Evolutionary conservation across 2,113 vertebrate species (phyloP).

Genomic region (Esox niger): DNA sequence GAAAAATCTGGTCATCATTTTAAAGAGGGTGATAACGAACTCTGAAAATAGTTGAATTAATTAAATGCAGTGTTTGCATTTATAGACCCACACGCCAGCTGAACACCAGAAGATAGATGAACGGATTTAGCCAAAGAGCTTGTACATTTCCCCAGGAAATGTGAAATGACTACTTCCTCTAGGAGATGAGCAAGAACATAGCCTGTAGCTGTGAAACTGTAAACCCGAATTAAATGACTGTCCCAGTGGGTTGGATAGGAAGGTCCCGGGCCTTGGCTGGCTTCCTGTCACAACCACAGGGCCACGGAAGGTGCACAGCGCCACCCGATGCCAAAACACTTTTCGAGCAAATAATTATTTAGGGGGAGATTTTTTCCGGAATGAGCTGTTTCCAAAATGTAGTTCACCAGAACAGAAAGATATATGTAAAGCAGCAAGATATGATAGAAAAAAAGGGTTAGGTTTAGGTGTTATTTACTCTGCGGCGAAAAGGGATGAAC

Average conservation of each 20-base stretch:
- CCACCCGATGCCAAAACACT: not conserved
- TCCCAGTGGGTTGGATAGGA: slow-evolving; percentile 2
- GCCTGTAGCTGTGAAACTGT: slow-evolving; percentile 14
- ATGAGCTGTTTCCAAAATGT: too few relatives aligned
- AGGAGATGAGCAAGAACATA: slow-evolving; percentile 29
- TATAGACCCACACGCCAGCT: too few relatives aligned
- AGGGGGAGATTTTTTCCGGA: too few relatives aligned
- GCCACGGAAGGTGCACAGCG: not conserved
- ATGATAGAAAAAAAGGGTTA: too few relatives aligned
- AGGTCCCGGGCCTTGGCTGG: not conserved
- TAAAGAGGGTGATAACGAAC: too few relatives aligned
- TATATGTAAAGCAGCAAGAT: too few relatives aligned
- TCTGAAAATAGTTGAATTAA: too few relatives aligned
- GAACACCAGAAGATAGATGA: slow-evolving; percentile 5
- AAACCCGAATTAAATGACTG: slow-evolving; percentile 11
- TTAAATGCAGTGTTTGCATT: too few relatives aligned
- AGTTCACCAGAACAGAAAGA: too few relatives aligned
- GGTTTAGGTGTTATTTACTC: not conserved
- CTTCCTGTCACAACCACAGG: slow-evolving; percentile 3
- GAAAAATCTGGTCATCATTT: too few relatives aligned
- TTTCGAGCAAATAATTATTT: not conserved
- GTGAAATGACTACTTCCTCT: slow-evolving; percentile 41
- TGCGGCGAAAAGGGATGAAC: not conserved
- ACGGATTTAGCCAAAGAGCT: slow-evolving; percentile 29
- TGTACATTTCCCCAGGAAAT: slow-evolving; percentile 47